phyloP scores from a whole-genome alignment of 37 sponge, comb jelly and placozoan species.

The Eunapius fragilis region DNA sequence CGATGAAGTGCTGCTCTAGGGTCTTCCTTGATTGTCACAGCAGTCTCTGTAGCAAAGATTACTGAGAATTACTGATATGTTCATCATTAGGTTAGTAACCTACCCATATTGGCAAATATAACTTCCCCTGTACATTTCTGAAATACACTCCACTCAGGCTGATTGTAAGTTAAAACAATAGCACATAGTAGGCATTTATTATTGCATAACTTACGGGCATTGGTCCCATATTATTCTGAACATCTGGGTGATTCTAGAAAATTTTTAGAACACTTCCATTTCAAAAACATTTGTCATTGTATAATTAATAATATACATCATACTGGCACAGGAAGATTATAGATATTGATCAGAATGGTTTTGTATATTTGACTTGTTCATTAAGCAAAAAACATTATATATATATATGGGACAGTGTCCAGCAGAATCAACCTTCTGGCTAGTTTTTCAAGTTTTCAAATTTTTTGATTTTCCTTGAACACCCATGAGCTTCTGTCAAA shows the following conservation, averaged over 20 bases:
- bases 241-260: neutral
- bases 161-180: too few species aligned
- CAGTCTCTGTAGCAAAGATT: neutral
- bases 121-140: neutral
- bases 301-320: too few species aligned
- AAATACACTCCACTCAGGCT: neutral
- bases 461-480: too few species aligned
- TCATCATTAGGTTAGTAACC: neutral
- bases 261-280: neutral
- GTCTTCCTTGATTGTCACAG: neutral
- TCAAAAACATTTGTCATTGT: too few species aligned
- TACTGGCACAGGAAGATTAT: too few species aligned
- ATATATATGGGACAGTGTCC: too few species aligned
- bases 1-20: neutral
- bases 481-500: too few species aligned
- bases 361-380: too few species aligned
- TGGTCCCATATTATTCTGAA: neutral
- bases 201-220: neutral
- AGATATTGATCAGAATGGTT: too few species aligned
- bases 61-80: neutral
- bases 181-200: neutral
- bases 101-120: neutral
- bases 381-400: too few species aligned
- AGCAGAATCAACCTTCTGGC: too few species aligned
- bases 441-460: too few species aligned